Percentiles rank a stretch among this genome's conserved stretches.
These are phyloP conservation scores for Rhizoglyphus robini DNA, from an alignment of 1,140 invertebrate species.

Conservation along the genomic window DNA sequence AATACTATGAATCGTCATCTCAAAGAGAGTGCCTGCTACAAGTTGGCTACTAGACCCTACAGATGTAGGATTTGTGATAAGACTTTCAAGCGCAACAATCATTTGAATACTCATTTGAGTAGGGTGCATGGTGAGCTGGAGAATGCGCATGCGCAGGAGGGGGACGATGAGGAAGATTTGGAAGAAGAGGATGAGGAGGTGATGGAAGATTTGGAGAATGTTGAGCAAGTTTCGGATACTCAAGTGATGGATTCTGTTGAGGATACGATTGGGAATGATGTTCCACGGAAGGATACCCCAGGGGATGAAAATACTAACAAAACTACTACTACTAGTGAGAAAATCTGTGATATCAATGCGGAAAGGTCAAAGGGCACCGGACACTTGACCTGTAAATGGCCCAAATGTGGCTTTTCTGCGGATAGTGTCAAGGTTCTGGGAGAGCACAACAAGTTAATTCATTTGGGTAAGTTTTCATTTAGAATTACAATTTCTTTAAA, in stretches of 20 bases:
- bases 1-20: background rate
- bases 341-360: no score
- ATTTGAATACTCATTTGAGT: background rate
- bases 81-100: background rate
- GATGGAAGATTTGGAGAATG: background rate
- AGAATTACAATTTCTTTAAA: background rate
- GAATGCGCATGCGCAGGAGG: background rate
- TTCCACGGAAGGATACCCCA: no score
- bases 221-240: no score
- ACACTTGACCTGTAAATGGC: background rate
- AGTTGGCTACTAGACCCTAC: background rate
- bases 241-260: no score
- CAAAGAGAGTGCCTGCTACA: background rate
- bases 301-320: no score
- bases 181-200: background rate
- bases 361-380: no score
- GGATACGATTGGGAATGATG: no score
- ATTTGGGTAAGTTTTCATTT: slow-evolving; percentile 1
- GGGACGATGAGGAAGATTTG: background rate
- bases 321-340: no score
- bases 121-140: background rate
- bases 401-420: background rate
- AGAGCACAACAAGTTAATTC: background rate
- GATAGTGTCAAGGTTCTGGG: background rate
- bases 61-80: background rate